Base-by-base conservation (phyloP, 2,113 vertebrate species). In the Gambusia affinis region DNA sequence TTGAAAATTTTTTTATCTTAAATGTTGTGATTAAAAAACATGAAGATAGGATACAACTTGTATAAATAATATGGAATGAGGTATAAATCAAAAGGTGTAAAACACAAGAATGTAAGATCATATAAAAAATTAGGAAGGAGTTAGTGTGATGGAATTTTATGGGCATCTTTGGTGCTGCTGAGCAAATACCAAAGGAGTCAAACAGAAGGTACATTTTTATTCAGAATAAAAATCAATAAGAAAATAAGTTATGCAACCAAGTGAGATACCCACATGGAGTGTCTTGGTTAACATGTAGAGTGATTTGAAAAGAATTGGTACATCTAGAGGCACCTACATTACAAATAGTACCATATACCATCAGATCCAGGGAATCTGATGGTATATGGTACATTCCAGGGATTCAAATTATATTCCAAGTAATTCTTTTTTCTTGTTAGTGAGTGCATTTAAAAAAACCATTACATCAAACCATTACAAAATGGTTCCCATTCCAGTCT, bases 181-280 rank as follows among this genome's bases (percentile, higher is more conserved):
- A 42, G 67, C 39, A 75, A 80, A 83, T 74, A 78, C 42, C 76
- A 82, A 75, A 51, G 17, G 62, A 61, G 68, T 73, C 22, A 60
- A 51, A 78, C 70, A 79, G 37, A 78, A 68, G 67, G 77, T 66
- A 71, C 76, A 19, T 54, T 22, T 22, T 22, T 22, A 54, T 54
- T 54, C 22, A 8, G 47, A 7, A 19, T 54, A 54, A 54, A 54
- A 54, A 19, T 8, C 19, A 51, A 8, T 19, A 51, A 54, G 17
- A 54, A 24, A 42, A 42, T 1, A 42, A 42, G 39, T 15, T 42
- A 42, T 42, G 12, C 39, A 42, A 42, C 39, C 39, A 42, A 54
- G 47, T 22, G 17, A 54, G 6, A 4, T 54, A 54, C 47, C 47
- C 22, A 8, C 19, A 54, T 24, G 7, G 7, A 22, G 47, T 51